Evolutionary conservation across 2,113 vertebrate species (phyloP), one percentile per base, ranked within the genome.

Genomic region (Hyperoodon ampullatus): DNA sequence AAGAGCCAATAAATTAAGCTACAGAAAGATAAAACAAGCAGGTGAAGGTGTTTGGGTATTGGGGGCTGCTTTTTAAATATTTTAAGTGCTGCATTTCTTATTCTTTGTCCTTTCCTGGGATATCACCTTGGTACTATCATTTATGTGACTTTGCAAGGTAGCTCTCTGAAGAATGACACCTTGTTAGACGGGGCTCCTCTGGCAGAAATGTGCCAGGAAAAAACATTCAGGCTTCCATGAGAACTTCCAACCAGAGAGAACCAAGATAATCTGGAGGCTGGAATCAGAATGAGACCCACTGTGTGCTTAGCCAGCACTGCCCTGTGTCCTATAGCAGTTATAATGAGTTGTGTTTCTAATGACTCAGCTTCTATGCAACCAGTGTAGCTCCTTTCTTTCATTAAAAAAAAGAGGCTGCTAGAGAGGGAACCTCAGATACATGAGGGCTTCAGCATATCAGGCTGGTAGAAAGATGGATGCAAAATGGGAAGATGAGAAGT

Each of bases 21-120:
- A 4, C 35, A 80, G 66, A 91, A 94, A 91, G 53, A 42, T 58
- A 77, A 89, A 93, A 74, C 16, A 95, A 94, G 74, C 61, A 97
- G 28, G 18, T 47, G 18, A 91, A 35, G 44, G 23, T 2, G 1
- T 87, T 72, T 58, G 50, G n/a, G 16, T 89, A n/a, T 66, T 74
- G 70, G 63, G 50, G 60, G 30, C 39, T 93, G 44, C 26, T 95
- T 74, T 83, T 42, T 16, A 94, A 93, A 74, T 93, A 94, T 66
- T 92, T 42, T 83, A 96, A 93, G 13, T 88, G 24, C 80, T 82
- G 13, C 4, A 10, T 75, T 88, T 81, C 94, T 33, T 0, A 83
- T 13, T 50, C 14, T 35, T 66, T 90, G 70, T 78, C 82, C 5
- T 94, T 91, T 83, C 21, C 30, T 83, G 33, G 55, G 23, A 16